Base-by-base conservation (phyloP, 2,797 vertebrate species). In the Holocentrus rufus region DNA sequence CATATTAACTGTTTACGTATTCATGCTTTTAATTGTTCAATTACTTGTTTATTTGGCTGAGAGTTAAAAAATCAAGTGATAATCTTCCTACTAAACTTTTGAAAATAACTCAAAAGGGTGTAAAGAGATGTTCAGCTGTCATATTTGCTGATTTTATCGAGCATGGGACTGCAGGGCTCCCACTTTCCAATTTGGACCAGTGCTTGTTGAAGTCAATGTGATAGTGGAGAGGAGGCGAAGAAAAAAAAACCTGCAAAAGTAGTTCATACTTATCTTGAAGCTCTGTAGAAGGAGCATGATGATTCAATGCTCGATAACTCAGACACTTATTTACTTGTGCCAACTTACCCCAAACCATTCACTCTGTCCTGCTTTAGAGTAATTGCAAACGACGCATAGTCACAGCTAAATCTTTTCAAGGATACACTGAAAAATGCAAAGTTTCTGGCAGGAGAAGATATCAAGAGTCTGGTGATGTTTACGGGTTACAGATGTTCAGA, bases 71-170 rank as follows among this genome's bases (percentile, higher is more conserved):
- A 80, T 65, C 66, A 80, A 60, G 78, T 81, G 83, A 83, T 86
- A 66, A 78, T 27, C 25, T 27, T 72, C 65, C 27, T 44, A 64
- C 47, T 76, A 69, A 81, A 84, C 57, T 65, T 65, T 55, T 81
- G 75, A 85, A 85, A 82, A 74, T 30, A 80, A 69, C 77, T 63
- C 22, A 73, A 53, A 72, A 74, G 83, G 65, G 76, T 84, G 74
- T 56, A 62, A 74, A 82, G 71, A 83, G 82, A 85, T 65, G 61
- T 55, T 80, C 49, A 55, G 60, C 59, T 77, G 71, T 74, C 39
- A 79, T 79, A 87, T 75, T 55, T 54, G 76, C 75, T 65, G 53
- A 78, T 81, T 86, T 25, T 76, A 81, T 82, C 85, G 83, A 86
- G 64, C 70, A 42, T 64, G 42, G 7, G 81, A 80, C 82, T 77